Base-by-base conservation (phyloP, 1,140 invertebrate genomes). In the Samia ricini region DNA sequence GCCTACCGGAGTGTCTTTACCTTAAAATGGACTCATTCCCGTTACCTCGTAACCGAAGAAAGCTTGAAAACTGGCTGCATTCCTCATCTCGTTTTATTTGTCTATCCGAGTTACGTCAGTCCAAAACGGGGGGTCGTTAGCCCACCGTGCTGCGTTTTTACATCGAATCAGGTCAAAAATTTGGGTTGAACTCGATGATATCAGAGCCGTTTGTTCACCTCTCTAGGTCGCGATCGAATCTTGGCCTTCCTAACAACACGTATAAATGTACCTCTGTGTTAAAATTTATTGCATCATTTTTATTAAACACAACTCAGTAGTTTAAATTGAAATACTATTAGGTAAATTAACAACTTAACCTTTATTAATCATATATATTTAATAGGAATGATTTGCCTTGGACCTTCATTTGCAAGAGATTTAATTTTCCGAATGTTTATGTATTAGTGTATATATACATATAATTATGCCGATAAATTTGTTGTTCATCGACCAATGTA, bases 141-240 rank as follows among this genome's bases (percentile, higher is more conserved):
- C 79, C 77, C 66, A 71, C 56, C 69, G 36, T 61, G 68, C 33
- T 59, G 48, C 63, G 73, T 85, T 84, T 82, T 78, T 85, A 77
- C 65, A 74, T 77, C 68, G 73, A 82, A 88, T 79, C 73, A 70
- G 85, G 83, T 85, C 77, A 85, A 79, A 85, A 83, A 85, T 85
- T 85, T 83, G 71, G 84, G 81, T 85, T 85, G 81, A 84, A 88
- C 82, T 73, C 72, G 56, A 73, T 68, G 65, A 81, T 78, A 83
- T 80, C 79, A 76, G n/a, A n/a, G 72, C 19, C 80, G 83, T 85
- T 84, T 85, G 64, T 88, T 85, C 79, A 88, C 77, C 84, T 84
- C 72, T 85, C 84, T 85, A 87, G 83, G 84, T 81, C 81, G 71
- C 50, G 66, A 63, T 71, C 56, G 55, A 61, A 68, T 60, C 73